Evolutionary conservation across 1,140 invertebrate genomes (phyloP).

Genomic region (Triops cancriformis): DNA sequence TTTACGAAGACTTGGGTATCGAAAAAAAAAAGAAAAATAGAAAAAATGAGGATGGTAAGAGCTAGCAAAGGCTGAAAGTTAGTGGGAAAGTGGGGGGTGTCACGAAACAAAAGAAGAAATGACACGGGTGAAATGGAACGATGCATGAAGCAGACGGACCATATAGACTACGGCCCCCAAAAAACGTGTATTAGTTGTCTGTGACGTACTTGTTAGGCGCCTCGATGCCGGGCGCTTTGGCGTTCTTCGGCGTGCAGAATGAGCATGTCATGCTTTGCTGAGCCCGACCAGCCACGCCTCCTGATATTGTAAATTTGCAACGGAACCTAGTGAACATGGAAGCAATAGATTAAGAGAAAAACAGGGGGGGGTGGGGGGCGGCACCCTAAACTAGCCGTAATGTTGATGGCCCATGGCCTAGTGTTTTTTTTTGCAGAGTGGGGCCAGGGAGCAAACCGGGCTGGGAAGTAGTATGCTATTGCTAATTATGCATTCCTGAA

Average conservation of each 20-base stretch:
- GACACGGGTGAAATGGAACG: background rate
- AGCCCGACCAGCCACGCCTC: background rate
- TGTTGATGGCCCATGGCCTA: too few species aligned
- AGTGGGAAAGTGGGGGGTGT: background rate
- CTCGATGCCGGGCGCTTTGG: constrained; percentile 1
- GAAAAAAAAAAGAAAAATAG: background rate
- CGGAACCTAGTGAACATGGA: background rate
- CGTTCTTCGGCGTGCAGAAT: background rate
- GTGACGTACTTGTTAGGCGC: constrained; percentile 12
- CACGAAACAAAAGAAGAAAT: background rate
- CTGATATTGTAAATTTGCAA: constrained; percentile 11
- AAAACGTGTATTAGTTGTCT: constrained; percentile 4
- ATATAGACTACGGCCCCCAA: background rate
- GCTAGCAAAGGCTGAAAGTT: background rate
- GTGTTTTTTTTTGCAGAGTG: too few species aligned
- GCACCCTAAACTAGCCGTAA: too few species aligned
- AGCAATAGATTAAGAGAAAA: background rate
- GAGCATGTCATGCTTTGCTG: constrained; percentile 1
- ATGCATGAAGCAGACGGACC: background rate
- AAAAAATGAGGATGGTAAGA: background rate
- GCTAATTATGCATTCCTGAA: too few species aligned
- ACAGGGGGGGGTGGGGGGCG: too few species aligned
- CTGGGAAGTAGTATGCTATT: too few species aligned
- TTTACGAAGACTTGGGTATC: background rate
- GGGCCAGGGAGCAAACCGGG: too few species aligned